These are phyloP conservation scores for Acanthosepion lycidas DNA, from an alignment of 2,888 invertebrate genomes.

Conservation along the genomic window DNA sequence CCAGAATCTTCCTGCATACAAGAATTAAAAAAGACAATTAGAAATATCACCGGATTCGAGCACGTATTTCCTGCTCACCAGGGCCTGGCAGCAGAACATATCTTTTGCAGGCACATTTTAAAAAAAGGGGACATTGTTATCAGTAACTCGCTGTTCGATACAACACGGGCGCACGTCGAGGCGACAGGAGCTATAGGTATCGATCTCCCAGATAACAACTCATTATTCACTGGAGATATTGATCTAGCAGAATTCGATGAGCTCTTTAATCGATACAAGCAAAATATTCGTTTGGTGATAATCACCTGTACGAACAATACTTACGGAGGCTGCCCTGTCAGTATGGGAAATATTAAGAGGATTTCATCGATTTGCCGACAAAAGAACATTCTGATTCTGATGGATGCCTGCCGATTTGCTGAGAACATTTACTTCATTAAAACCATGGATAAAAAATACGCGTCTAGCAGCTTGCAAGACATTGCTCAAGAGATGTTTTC, in stretches of 20 bases:
- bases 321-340: conserved; percentile 49
- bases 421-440: conserved; percentile 52
- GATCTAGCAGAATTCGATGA: conserved; percentile 49
- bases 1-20: background rate
- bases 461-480: conserved; percentile 24
- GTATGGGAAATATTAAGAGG: conserved; percentile 50
- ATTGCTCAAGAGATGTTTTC: conserved; percentile 52
- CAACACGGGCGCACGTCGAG: conserved; percentile 48
- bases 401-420: conserved; percentile 51
- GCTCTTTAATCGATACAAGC: background rate
- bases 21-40: background rate
- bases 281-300: conserved; percentile 45
- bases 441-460: conserved; percentile 45
- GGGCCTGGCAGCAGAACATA: conserved; percentile 50
- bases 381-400: conserved; percentile 46
- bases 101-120: conserved; percentile 46
- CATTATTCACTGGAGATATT: conserved; percentile 48
- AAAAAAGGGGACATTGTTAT: conserved; percentile 38
- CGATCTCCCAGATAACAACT: conserved; percentile 39
- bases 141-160: conserved; percentile 52
- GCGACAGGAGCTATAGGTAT: conserved; percentile 34
- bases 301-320: conserved; percentile 50
- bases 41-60: conserved; percentile 4
- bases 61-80: conserved; percentile 51
- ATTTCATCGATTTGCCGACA: conserved; percentile 45